Evolutionary conservation across 2,113 vertebrate species (phyloP), one percentile per base, ranked within the genome.

Genomic region (Odontophorus gujanensis): DNA sequence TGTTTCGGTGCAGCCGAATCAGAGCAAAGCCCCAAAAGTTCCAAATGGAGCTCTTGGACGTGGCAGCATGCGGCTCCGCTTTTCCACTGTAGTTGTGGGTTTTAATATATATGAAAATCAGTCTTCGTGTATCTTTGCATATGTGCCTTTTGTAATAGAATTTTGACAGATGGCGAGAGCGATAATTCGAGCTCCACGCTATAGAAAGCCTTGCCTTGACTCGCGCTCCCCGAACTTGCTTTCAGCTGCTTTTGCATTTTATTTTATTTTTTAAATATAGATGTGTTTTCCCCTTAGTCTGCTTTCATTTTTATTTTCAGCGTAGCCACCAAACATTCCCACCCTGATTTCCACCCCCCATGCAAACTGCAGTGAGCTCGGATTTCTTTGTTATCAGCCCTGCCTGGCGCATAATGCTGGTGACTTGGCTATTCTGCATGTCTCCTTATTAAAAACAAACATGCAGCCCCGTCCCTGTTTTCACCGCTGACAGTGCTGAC

Each of bases 71-170:
- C 97, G 95, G 97, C 97, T 98, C 98, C 98, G 98, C 96, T 98
- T 98, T 99, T 97, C 97, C 94, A 80, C 97, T 92, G 98, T 98
- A 98, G 97, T 98, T 97, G 98, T 62, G 96, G 97, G 97, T 98
- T 99, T 99, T 99, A 99, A 99, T 99, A 99, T 99, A 99, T 99
- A 99, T 99, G 99, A 99, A 99, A 99, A 99, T 99, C 98, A 99
- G 98, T 93, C 90, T 62, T 97, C 98, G 97, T 98, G 97, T 98
- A 98, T 98, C 98, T 98, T 97, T 98, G 97, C 97, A 98, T 98
- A 97, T 98, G 97, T 97, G 98, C 98, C 96, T 97, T 97, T 98
- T 98, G 98, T 98, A 98, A 98, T 98, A 97, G 97, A 97, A 98
- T 97, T 98, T 96, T 98, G 97, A 98, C 98, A 98, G 98, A 98